A percentile compares a stretch with the other conserved stretches of the same genome.
Evolutionary conservation across 1,140 invertebrate species (phyloP).

Genomic region (Pararge aegeria): DNA sequence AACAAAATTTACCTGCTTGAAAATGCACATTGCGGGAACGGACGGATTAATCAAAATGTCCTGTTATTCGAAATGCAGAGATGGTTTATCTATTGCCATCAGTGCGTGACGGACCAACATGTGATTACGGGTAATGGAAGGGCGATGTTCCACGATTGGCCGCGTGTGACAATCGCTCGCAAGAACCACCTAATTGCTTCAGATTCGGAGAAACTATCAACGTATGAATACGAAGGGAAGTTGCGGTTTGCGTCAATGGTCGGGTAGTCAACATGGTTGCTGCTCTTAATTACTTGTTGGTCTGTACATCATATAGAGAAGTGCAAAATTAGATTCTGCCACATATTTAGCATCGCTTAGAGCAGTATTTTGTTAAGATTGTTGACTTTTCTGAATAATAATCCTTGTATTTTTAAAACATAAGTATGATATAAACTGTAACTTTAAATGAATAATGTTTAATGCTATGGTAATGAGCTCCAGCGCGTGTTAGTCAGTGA

Average conservation of each 20-base stretch:
- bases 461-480: too few relatives aligned
- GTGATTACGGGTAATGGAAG: constrained; percentile 42
- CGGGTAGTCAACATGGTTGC: background rate
- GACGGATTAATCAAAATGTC: background rate
- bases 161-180: constrained; percentile 54
- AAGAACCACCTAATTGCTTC: constrained; percentile 47
- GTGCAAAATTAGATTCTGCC: background rate
- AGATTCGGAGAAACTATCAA: constrained; percentile 56
- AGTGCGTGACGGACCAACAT: constrained; percentile 56
- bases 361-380: too few relatives aligned
- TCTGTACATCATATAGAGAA: background rate
- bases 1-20: too few relatives aligned
- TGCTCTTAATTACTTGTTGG: background rate
- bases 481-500: too few relatives aligned
- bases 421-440: too few relatives aligned
- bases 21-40: too few relatives aligned
- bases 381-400: too few relatives aligned
- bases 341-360: too few relatives aligned
- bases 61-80: background rate
- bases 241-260: constrained; percentile 22
- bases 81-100: constrained; percentile 32
- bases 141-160: constrained; percentile 35
- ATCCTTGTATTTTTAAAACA: too few relatives aligned
- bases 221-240: constrained; percentile 42
- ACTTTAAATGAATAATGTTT: too few relatives aligned